phyloP scores from a whole-genome alignment of 2,797 vertebrate genomes.

The Amblyraja radiata region DNA sequence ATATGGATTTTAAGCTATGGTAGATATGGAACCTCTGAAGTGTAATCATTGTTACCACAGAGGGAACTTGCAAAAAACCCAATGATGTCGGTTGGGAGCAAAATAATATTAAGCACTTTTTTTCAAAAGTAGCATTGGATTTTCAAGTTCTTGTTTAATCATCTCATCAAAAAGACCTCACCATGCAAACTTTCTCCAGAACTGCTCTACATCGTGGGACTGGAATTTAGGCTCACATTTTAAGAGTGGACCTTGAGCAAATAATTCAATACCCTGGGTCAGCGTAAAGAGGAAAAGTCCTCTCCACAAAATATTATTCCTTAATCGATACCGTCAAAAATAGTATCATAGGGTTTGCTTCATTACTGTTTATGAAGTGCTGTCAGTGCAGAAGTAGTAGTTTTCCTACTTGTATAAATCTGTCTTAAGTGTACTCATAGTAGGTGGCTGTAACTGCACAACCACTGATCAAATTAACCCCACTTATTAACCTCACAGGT shows the following conservation, averaged over 20 bases:
- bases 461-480: no score
- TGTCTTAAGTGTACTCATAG: no score
- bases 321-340: neutral
- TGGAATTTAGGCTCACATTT: neutral
- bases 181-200: neutral
- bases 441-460: neutral
- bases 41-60: neutral
- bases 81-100: neutral
- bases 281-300: neutral
- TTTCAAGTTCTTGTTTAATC: neutral
- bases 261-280: neutral
- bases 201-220: neutral
- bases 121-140: neutral
- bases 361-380: neutral
- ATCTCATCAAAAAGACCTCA: neutral
- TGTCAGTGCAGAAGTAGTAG: neutral
- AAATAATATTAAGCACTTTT: neutral
- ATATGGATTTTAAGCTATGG: neutral
- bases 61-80: neutral
- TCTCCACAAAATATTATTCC: neutral
- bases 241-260: neutral
- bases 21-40: neutral
- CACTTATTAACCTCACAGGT: slow-evolving; percentile 37
- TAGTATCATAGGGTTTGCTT: neutral
- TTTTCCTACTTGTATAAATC: no score